Evolutionary conservation across 1,140 invertebrate species (phyloP).

Genomic region (Hycleus cichorii): DNA sequence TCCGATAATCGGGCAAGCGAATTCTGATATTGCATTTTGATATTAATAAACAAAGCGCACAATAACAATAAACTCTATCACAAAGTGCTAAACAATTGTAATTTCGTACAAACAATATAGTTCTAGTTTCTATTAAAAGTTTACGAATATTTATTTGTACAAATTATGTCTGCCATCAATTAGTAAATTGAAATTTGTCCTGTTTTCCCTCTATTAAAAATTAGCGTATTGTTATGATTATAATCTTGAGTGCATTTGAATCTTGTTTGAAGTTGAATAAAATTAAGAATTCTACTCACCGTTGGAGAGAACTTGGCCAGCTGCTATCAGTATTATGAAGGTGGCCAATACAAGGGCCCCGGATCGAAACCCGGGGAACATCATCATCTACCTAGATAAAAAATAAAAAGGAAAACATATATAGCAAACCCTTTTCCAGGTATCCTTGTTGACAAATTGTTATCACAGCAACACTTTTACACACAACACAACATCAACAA

Average conservation of each 20-base stretch:
- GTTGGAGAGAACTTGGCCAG: constrained; percentile 31
- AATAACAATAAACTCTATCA: not conserved
- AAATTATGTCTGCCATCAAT: not conserved
- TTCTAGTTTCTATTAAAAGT: not conserved
- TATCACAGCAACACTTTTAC: constrained; percentile 27
- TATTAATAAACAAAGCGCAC: not conserved
- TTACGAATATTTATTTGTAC: constrained; percentile 8
- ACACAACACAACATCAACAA: no score
- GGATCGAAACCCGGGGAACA: constrained; percentile 17
- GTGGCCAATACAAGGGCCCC: constrained; percentile 27
- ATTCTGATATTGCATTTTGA: not conserved
- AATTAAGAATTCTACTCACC: constrained; percentile 28
- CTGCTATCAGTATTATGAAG: constrained; percentile 29
- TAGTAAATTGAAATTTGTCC: no score
- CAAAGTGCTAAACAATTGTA: not conserved
- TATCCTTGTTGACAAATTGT: constrained; percentile 7
- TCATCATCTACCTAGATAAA: constrained; percentile 32
- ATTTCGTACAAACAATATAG: no score
- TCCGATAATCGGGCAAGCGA: no score
- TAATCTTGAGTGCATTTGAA: constrained; percentile 11
- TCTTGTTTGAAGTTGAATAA: not conserved
- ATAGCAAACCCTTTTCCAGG: constrained; percentile 28
- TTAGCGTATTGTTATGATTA: no score
- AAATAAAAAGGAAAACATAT: constrained; percentile 20
- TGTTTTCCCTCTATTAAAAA: no score